Conservation (phyloP, 2,113 vertebrate species). For the Leucopsar rothschildi region DNA sequence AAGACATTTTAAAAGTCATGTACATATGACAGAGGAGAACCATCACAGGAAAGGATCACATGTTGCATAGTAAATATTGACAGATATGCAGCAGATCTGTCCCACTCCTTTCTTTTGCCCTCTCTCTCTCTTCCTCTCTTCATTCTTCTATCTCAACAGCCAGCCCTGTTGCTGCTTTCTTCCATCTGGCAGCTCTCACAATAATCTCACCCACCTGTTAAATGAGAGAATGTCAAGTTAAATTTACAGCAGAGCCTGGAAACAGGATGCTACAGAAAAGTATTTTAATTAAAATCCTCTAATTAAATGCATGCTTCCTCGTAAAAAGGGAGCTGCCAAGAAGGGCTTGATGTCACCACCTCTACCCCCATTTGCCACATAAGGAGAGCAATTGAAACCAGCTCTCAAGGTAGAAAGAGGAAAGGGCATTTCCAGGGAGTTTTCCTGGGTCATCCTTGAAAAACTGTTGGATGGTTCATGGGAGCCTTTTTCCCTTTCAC, state of each 20-base stretch:
- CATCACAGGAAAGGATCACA: not conserved
- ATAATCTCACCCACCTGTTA: constrained; percentile 83
- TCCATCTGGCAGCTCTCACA: constrained; percentile 80
- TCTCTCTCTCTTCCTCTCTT: constrained; percentile 23
- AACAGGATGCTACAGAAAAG: constrained; percentile 81
- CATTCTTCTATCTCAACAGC: constrained; percentile 47
- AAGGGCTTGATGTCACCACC: constrained; percentile 69
- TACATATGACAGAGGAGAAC: not conserved
- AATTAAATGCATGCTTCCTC: constrained; percentile 79
- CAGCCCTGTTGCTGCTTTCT: constrained; percentile 64
- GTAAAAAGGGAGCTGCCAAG: constrained; percentile 73
- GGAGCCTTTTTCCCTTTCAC: not conserved
- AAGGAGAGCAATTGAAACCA: constrained; percentile 70
- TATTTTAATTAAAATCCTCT: constrained; percentile 84
- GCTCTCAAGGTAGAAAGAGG: constrained; percentile 35
- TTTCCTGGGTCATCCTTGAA: not conserved
- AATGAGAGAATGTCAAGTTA: constrained; percentile 79
- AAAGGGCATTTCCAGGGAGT: constrained; percentile 27
- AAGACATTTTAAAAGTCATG: not conserved
- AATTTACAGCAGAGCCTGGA: constrained; percentile 79
- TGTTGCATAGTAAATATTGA: constrained; percentile 30
- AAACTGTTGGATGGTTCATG: not conserved
- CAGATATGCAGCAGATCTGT: constrained; percentile 16
- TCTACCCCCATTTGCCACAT: constrained; percentile 59
- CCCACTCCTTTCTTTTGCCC: constrained; percentile 1